Evolutionary conservation across 2,888 invertebrate species (phyloP).

Genomic region (Diabrotica balteata): DNA sequence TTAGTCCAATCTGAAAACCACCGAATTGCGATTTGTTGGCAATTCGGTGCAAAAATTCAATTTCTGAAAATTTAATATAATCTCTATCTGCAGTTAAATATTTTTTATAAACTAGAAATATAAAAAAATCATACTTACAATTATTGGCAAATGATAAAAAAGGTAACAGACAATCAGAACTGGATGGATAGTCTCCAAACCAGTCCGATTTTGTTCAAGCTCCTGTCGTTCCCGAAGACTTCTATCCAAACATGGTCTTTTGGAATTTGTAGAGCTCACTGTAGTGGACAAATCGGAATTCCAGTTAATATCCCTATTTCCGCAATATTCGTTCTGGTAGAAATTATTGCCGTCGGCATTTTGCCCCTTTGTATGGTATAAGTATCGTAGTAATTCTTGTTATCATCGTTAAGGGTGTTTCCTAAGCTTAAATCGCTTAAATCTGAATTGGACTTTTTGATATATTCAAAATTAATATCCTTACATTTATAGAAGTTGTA

Average conservation of each 20-base stretch:
- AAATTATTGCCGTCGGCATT: constrained; percentile 38
- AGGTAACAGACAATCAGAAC: constrained; percentile 66
- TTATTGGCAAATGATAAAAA: constrained; percentile 66
- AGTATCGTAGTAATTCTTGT: constrained; percentile 54
- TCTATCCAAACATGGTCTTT: constrained; percentile 61
- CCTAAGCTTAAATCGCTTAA: constrained; percentile 55
- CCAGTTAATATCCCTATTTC: constrained; percentile 41
- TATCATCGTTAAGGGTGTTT: constrained; percentile 44
- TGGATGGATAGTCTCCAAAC: constrained; percentile 61
- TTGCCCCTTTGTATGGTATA: constrained; percentile 50
- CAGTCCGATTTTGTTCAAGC: constrained; percentile 54
- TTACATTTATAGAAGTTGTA: constrained; percentile 50
- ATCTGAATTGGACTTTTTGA: constrained; percentile 58
- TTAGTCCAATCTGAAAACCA: too few species aligned
- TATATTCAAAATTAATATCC: constrained; percentile 53
- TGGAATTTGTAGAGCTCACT: constrained; percentile 65
- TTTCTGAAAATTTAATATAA: too few species aligned
- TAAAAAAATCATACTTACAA: constrained; percentile 62
- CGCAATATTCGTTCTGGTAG: constrained; percentile 40
- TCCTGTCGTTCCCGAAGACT: constrained; percentile 44
- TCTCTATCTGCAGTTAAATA: too few species aligned
- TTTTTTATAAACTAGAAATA: background rate
- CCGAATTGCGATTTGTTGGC: too few species aligned
- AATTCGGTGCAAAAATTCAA: too few species aligned
- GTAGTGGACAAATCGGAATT: constrained; percentile 58